Conservation (phyloP, 2,113 vertebrate genomes). For the Gyps fulvus region DNA sequence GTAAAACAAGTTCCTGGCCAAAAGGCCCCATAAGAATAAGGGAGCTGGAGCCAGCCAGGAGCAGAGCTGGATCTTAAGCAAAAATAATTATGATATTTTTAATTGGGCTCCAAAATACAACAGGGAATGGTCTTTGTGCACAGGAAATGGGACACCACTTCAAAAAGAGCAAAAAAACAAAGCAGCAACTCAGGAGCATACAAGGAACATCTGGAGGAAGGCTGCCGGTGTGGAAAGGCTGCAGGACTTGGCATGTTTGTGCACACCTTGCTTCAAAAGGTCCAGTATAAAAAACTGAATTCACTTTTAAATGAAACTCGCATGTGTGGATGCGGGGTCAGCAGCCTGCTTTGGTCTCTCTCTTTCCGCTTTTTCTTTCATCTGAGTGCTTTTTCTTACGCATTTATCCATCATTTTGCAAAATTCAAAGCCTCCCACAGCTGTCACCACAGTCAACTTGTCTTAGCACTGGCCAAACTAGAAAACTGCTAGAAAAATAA, state of each 20-base stretch:
- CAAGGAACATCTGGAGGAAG: conserved; percentile 42
- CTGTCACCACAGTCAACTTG: neutral
- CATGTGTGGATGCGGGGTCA: neutral
- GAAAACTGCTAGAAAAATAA: neutral
- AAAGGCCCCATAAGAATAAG: neutral
- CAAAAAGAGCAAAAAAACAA: neutral
- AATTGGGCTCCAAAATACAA: neutral
- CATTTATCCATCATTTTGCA: neutral
- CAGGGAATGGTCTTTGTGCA: neutral
- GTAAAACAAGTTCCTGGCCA: neutral
- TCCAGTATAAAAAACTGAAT: neutral
- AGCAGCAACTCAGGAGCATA: neutral
- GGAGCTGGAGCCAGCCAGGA: neutral
- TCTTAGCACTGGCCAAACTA: neutral
- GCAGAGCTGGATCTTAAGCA: neutral
- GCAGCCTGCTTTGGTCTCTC: neutral
- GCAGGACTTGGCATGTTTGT: conserved; percentile 27
- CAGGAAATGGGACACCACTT: conserved; percentile 51
- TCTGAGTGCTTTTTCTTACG: neutral
- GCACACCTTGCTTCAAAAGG: conserved; percentile 56
- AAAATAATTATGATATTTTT: neutral
- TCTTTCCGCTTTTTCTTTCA: neutral
- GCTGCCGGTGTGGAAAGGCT: neutral
- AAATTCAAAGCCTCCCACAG: neutral
- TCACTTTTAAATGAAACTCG: neutral